Evolutionary conservation across 2,888 invertebrate genomes (phyloP).

Genomic region (Lithosia quadra): DNA sequence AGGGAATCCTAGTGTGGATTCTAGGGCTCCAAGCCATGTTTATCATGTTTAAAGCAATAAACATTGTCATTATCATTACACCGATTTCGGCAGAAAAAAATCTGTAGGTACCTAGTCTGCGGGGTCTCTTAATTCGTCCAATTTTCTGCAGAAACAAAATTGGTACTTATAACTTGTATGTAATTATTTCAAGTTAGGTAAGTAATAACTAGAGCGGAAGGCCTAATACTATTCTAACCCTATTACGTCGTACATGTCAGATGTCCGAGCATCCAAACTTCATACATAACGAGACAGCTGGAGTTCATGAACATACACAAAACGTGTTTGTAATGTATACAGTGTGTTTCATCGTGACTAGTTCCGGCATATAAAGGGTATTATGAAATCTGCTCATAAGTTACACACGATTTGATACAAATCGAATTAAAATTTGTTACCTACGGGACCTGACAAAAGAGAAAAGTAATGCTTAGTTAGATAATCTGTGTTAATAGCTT

Average conservation of each 20-base stretch:
- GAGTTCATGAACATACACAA: conserved; percentile 18
- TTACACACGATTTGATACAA: conserved; percentile 13
- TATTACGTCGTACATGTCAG: conserved; percentile 29
- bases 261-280: conserved; percentile 17
- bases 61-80: too few relatives aligned
- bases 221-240: conserved; percentile 24
- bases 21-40: too few relatives aligned
- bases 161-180: background rate
- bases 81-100: too few relatives aligned
- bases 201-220: conserved; percentile 49
- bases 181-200: conserved; percentile 39
- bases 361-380: conserved; percentile 43
- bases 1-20: too few relatives aligned
- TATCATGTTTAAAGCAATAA: too few relatives aligned
- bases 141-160: conserved; percentile 7
- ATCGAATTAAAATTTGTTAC: background rate
- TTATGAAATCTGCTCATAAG: conserved; percentile 40
- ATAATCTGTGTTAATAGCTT: background rate
- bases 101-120: too few relatives aligned
- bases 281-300: conserved; percentile 16
- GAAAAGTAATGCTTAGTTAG: background rate
- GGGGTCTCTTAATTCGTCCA: too few relatives aligned
- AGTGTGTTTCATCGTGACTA: conserved; percentile 20
- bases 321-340: conserved; percentile 44
- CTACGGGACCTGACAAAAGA: conserved; percentile 7